Evolutionary conservation across 2,888 invertebrate genomes (phyloP).

Genomic region (Baronia brevicornis): DNA sequence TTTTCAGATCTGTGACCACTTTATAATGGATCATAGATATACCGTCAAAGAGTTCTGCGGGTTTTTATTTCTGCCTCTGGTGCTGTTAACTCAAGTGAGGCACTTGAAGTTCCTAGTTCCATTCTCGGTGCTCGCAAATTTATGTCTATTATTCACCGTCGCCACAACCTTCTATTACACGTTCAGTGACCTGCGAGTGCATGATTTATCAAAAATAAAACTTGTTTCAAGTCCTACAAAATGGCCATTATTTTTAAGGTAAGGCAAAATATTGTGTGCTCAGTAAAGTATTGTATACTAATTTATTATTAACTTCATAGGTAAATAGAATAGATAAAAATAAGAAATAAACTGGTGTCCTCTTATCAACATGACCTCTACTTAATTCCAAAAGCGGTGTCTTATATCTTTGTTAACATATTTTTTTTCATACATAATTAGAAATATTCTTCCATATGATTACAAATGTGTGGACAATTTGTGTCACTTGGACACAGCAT

Average conservation of each 20-base stretch:
- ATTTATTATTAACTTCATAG: too few relatives aligned
- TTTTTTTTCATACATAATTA: too few relatives aligned
- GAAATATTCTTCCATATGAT: too few relatives aligned
- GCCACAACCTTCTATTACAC: conserved; percentile 88
- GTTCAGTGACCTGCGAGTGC: conserved; percentile 68
- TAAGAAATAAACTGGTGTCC: too few relatives aligned
- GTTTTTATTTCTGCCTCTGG: conserved; percentile 79
- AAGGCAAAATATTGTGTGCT: too few relatives aligned
- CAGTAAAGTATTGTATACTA: too few relatives aligned
- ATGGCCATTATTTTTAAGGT: conserved; percentile 90
- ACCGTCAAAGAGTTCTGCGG: conserved; percentile 79
- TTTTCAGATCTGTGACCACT: conserved; percentile 72
- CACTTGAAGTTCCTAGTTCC: conserved; percentile 90
- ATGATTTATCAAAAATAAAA: conserved; percentile 38
- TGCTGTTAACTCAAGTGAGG: conserved; percentile 80
- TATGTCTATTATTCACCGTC: conserved; percentile 85
- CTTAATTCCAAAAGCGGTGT: too few relatives aligned
- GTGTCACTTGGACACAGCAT: too few relatives aligned
- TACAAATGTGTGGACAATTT: too few relatives aligned
- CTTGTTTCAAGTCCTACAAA: conserved; percentile 59
- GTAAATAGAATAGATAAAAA: too few relatives aligned
- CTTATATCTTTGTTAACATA: too few relatives aligned
- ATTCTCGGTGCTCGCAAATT: conserved; percentile 90
- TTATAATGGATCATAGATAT: conserved; percentile 46
- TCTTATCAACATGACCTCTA: too few relatives aligned